Base-by-base conservation (phyloP, 2,888 invertebrate species). In the Onchidella celtica region DNA sequence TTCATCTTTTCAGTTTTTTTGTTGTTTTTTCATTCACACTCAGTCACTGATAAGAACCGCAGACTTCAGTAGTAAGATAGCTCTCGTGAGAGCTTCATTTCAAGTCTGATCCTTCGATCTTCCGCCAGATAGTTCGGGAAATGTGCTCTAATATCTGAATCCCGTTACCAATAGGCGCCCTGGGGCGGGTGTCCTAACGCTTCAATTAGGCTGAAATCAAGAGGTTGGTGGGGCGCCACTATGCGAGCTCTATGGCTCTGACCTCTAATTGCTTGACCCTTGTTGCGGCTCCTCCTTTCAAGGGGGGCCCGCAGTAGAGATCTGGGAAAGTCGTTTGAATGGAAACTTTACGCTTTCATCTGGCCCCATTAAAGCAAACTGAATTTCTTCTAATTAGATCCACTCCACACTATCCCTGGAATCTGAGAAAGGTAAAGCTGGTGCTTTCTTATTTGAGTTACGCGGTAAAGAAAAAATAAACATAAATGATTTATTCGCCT, bases 341-440 rank as follows among this genome's bases (percentile, higher is more conserved):
- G 29, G 47, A 47, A 70, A 70, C 29, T 24, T 47, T 36, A 57
- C 34, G 2, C 61, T 73, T 59, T 73, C 24, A 73, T 73, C 9
- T 34, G 73, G n/a, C 34, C 36, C 57, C 57, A 40, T 74, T 36
- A 80, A 80, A 57, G 65, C 36, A 24, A 72, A 32, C 66, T 32
- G 57, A 47, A 6, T 29, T 59, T 57, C 32, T 27, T 21, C 66
- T 68, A 21, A 47, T 66, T 68, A 40, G 38, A 59, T 36, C 68
- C 34, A 21, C 55, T 55, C 38, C 47, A 27, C 77, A 66, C 32
- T 6, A 14, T 66, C 24, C 47, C 47, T 47, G 47, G 6, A 47
- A 47, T 47, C 47, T 47, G 47, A 47, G 17, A 47, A 47, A 47
- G 47, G 47, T 47, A 47, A 11, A 47, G 47, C 6, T 47, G 47